Evolutionary conservation across 2,888 invertebrate species (phyloP), one percentile per base, ranked within the genome.

Genomic region (Andrena bicolor): DNA sequence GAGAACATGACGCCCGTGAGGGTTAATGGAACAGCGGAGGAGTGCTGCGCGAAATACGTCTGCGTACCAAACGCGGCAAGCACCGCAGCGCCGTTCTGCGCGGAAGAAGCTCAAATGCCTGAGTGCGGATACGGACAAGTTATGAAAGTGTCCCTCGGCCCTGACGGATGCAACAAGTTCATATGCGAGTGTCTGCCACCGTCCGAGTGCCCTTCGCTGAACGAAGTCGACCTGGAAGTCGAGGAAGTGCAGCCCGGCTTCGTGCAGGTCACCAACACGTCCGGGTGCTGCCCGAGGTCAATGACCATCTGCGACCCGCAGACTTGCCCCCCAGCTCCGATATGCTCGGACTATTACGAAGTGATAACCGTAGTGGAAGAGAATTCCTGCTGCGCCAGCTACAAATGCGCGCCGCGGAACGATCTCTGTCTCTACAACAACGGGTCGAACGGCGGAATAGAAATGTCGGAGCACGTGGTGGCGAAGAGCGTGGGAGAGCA

Each of bases 181-280:
- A 95, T 97, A 81, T 98, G 98, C 90, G 97, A 97, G 94, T 98
- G 98, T 90, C 96, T 96, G 90, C 97, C 97, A 0, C 93, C 94
- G 4, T 96, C 96, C 60, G 96, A 97, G 84, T 98, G 98, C 90
- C 86, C 89, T 0, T 2, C 23, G 3, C 10, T 88, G 2, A 96
- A 96, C 6, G 76, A 84, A 2, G 10, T 86, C 2, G 91, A 93
- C 0, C 89, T 95, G 1, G 95, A 95, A 71, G 93, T 94, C 20
- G 87, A 90, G 4, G 94, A 94, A 35, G 88, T 96, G 26, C 95
- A 96, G 84, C 95, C 96, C 0, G 97, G 97, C 23, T 96, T 96
- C 94, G 95, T 95, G 80, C 94, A 95, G 41, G 92, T 94, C 1
- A 91, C 95, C n/a, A 95, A 96, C 83, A 94, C 94, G 0, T 94